Evolutionary conservation across 2,888 invertebrate species (phyloP), one percentile per base, ranked within the genome.

Genomic region (Tetropium fuscum): DNA sequence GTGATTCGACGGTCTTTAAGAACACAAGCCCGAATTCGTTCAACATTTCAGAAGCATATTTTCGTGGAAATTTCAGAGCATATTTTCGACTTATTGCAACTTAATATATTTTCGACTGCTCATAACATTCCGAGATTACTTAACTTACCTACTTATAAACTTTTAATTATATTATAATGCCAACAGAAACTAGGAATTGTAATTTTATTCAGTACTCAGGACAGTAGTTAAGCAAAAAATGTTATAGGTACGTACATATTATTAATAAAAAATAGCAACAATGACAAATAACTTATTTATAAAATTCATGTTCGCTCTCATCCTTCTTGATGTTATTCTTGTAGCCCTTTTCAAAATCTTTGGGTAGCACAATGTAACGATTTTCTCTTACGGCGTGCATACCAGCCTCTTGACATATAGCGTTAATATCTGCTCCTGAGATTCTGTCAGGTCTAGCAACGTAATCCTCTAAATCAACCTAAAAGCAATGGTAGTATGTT

Each of bases 301-400:
- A 99, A 85, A 99, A 99, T 81, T 99, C 99, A 78, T 98, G 98
- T 85, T 99, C 98, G 74, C 97, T 94, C 81, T 97, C 98, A 82
- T 99, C 98, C 81, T 99, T 99, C 85, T 98, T 98, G 78, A 97
- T 97, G 79, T 98, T 98, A 80, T 98, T 98, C 81, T 99, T 99
- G 85, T 99, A 99, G 27, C 98, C 99, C 81, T 99, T 99, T 80
- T 99, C 99, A 77, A 99, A 99, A 84, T 99, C 99, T 84, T 99
- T 99, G 3, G 97, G 94, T 53, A 99, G 85, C 2, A 99, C 98
- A 70, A 99, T 97, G 82, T 99, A 98, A 74, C 99, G 92, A 85
- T 99, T 99, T 82, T 99, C 99, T 57, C 99, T 86, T 0, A 99
- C 98, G 2, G 99, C 99, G 80, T 99, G 98, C 99, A 99, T 99